phyloP scores from a whole-genome alignment of 2,888 invertebrate species.

The Augiades crinisus region DNA sequence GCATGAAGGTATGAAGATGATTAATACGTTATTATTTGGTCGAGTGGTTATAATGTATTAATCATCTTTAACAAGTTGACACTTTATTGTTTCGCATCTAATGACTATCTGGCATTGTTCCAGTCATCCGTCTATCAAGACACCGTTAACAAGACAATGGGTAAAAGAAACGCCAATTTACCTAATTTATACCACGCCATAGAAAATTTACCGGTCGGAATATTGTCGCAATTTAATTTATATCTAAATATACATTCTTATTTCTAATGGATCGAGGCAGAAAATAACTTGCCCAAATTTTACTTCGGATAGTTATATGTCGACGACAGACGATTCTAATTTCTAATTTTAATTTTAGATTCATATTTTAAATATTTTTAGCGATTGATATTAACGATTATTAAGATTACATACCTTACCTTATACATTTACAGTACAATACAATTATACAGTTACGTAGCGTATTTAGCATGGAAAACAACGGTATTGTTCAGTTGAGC shows the following conservation, averaged over 20 bases:
- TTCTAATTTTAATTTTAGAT: too few species aligned
- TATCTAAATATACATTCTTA: too few species aligned
- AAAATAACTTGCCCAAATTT: too few species aligned
- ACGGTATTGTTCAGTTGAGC: constrained; percentile 21
- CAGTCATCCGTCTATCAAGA: constrained; percentile 10
- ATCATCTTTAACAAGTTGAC: constrained; percentile 1
- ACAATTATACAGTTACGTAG: not conserved
- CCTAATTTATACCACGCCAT: not conserved
- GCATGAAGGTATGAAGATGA: not conserved
- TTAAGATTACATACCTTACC: too few species aligned
- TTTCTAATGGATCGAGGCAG: too few species aligned
- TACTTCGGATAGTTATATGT: too few species aligned
- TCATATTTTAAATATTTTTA: too few species aligned
- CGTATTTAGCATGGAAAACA: constrained; percentile 16
- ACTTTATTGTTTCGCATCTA: constrained; percentile 18
- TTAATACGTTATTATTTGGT: not conserved
- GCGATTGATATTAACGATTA: too few species aligned
- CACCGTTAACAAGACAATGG: constrained; percentile 13
- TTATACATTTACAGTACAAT: too few species aligned
- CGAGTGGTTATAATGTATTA: not conserved
- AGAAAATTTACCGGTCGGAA: too few species aligned
- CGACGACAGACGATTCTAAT: too few species aligned
- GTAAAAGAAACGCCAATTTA: constrained; percentile 8
- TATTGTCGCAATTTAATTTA: too few species aligned
- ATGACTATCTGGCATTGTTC: constrained; percentile 21